phyloP scores from a whole-genome alignment of 2,797 vertebrate genomes.

The Gymnoscopelus braueri region DNA sequence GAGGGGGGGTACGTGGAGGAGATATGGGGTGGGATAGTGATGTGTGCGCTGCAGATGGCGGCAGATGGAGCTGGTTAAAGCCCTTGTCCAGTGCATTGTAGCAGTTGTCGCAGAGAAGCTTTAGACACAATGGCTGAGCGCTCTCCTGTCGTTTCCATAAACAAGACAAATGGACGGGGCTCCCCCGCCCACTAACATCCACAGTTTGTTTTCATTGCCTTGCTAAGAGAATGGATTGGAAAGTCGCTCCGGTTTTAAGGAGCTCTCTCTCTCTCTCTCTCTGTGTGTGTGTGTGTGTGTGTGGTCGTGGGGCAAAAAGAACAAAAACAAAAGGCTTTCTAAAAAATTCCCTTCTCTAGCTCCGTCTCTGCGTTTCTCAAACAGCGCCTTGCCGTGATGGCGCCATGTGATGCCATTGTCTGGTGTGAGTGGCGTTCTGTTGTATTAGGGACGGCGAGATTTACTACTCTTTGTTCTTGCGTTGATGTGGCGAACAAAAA shows the following conservation, averaged over 20 bases:
- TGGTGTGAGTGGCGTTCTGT: slow-evolving; percentile 63
- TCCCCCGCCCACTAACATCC: slow-evolving; percentile 69
- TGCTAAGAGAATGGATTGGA: slow-evolving; percentile 65
- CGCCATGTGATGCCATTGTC: slow-evolving; percentile 70
- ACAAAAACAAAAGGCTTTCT: slow-evolving; percentile 64
- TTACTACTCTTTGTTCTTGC: slow-evolving; percentile 35
- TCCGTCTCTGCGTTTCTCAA: slow-evolving; percentile 56
- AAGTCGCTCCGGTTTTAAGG: slow-evolving; percentile 52
- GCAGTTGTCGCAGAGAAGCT: slow-evolving; percentile 68
- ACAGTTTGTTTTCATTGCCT: slow-evolving; percentile 68
- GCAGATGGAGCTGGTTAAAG: slow-evolving; percentile 73
- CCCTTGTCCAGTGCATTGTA: slow-evolving; percentile 69
- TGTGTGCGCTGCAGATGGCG: slow-evolving; percentile 34
- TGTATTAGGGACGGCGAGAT: slow-evolving; percentile 44
- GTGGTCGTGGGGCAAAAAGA: slow-evolving; percentile 8
- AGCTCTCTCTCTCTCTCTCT: no score
- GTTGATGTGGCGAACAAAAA: slow-evolving; percentile 51
- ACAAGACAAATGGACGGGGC: slow-evolving; percentile 74
- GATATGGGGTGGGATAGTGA: slow-evolving; percentile 9
- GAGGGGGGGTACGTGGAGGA: slow-evolving; percentile 40
- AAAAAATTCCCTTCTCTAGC: slow-evolving; percentile 58
- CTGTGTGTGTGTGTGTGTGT: no score
- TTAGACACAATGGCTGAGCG: slow-evolving; percentile 69
- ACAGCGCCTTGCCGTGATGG: slow-evolving; percentile 63
- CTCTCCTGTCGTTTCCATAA: slow-evolving; percentile 73